phyloP scores from a whole-genome alignment of 2,888 invertebrate genomes.

The Esperia sulphurella region DNA sequence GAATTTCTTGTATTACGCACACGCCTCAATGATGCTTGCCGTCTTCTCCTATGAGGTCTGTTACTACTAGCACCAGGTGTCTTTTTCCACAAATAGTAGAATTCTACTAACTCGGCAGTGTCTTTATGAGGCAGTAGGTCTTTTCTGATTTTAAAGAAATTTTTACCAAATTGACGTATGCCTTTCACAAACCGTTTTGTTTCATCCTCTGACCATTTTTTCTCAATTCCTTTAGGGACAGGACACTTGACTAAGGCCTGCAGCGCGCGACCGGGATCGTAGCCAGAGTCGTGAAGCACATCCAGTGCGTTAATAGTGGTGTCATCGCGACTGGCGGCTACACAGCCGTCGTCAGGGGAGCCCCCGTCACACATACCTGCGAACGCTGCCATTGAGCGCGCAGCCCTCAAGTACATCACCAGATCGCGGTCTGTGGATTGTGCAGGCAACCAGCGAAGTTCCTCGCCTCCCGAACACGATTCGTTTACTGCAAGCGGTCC shows the following conservation, averaged over 20 bases:
- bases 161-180: slow-evolving; percentile 98
- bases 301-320: slow-evolving; percentile 98
- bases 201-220: slow-evolving; percentile 99
- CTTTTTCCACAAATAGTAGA: slow-evolving; percentile 99
- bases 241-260: slow-evolving; percentile 98
- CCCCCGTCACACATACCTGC: slow-evolving; percentile 99
- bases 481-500: slow-evolving; percentile 70
- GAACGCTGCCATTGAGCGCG: slow-evolving; percentile 98
- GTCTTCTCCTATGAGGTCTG: slow-evolving; percentile 93
- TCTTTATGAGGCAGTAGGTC: slow-evolving; percentile 98
- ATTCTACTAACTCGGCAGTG: slow-evolving; percentile 97
- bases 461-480: slow-evolving; percentile 84
- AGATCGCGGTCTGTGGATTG: slow-evolving; percentile 96
- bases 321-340: slow-evolving; percentile 97
- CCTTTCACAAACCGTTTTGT: slow-evolving; percentile 99
- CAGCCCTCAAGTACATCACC: slow-evolving; percentile 97
- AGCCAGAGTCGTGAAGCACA: slow-evolving; percentile 96
- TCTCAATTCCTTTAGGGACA: slow-evolving; percentile 97
- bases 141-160: slow-evolving; percentile 98
- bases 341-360: slow-evolving; percentile 97
- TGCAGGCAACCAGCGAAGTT: slow-evolving; percentile 96
- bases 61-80: slow-evolving; percentile 98
- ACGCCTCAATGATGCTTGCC: slow-evolving; percentile 91
- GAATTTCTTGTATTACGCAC: slow-evolving; percentile 94
- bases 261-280: slow-evolving; percentile 97